These are phyloP conservation scores for Himalopsyche tibetana DNA, from an alignment of 2,888 invertebrate genomes.

Conservation along the genomic window DNA sequence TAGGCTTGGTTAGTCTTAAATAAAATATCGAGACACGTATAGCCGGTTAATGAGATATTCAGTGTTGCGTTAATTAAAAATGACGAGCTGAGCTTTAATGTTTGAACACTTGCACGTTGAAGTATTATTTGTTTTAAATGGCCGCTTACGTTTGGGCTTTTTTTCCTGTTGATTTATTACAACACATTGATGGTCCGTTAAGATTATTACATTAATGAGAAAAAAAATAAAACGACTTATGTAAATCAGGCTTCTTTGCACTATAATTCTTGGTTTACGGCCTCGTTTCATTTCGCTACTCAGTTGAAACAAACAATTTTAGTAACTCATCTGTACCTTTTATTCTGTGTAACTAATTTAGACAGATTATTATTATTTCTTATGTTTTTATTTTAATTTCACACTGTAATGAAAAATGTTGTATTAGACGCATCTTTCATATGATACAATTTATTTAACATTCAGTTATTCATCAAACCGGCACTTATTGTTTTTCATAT, in stretches of 20 bases:
- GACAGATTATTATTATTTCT: background rate
- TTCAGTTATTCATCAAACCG: too few relatives aligned
- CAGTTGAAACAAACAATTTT: background rate
- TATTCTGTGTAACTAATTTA: too few relatives aligned
- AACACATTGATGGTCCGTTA: conserved; percentile 15
- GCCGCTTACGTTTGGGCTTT: conserved; percentile 12
- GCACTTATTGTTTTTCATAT: too few relatives aligned
- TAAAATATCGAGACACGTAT: conserved; percentile 12
- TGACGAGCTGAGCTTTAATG: conserved; percentile 26
- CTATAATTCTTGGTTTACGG: background rate
- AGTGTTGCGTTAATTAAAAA: conserved; percentile 26
- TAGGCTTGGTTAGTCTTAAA: background rate
- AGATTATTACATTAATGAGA: conserved; percentile 14
- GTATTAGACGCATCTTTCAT: too few relatives aligned
- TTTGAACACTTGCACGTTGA: background rate
- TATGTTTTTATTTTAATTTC: background rate
- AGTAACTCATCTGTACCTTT: background rate
- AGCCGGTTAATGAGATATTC: conserved; percentile 27
- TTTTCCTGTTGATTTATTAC: conserved; percentile 19
- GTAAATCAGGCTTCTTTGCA: conserved; percentile 3
- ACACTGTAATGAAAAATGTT: too few relatives aligned
- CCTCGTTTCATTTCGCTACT: background rate
- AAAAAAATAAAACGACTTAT: conserved; percentile 1
- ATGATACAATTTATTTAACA: too few relatives aligned
- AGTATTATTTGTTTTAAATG: conserved; percentile 31